phyloP scores from a whole-genome alignment of 2,888 invertebrate genomes.

The Actias luna region DNA sequence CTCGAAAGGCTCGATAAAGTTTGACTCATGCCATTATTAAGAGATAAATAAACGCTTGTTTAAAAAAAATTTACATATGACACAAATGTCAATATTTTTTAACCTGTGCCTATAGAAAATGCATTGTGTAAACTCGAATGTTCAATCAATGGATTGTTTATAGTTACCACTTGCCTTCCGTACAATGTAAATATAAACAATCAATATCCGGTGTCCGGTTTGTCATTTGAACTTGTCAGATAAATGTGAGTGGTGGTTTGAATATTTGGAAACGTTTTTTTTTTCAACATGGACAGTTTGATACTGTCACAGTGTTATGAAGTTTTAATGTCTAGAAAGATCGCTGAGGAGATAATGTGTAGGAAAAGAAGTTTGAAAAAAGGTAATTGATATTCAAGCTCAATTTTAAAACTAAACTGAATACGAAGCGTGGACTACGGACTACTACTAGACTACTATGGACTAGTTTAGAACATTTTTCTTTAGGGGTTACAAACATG shows the following conservation, averaged over 20 bases:
- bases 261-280: neutral
- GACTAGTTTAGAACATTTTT: too few species aligned
- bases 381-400: constrained; percentile 39
- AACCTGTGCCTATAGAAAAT: constrained; percentile 7
- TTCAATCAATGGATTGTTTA: constrained; percentile 27
- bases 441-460: too few species aligned
- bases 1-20: too few species aligned
- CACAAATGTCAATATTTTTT: neutral
- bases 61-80: neutral
- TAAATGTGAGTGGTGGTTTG: constrained; percentile 4
- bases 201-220: constrained; percentile 19
- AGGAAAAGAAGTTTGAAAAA: constrained; percentile 52
- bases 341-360: constrained; percentile 51
- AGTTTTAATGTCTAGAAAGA: constrained; percentile 38
- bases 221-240: neutral
- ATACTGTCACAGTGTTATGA: constrained; percentile 34
- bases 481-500: too few species aligned
- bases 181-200: constrained; percentile 30
- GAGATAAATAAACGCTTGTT: too few species aligned
- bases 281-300: constrained; percentile 36
- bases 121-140: constrained; percentile 35
- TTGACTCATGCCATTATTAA: too few species aligned
- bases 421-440: too few species aligned
- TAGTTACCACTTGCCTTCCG: constrained; percentile 30
- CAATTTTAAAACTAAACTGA: neutral